Evolutionary conservation across 2,113 vertebrate genomes (phyloP), one percentile per base, ranked within the genome.

Genomic region (Lepisosteus oculatus): DNA sequence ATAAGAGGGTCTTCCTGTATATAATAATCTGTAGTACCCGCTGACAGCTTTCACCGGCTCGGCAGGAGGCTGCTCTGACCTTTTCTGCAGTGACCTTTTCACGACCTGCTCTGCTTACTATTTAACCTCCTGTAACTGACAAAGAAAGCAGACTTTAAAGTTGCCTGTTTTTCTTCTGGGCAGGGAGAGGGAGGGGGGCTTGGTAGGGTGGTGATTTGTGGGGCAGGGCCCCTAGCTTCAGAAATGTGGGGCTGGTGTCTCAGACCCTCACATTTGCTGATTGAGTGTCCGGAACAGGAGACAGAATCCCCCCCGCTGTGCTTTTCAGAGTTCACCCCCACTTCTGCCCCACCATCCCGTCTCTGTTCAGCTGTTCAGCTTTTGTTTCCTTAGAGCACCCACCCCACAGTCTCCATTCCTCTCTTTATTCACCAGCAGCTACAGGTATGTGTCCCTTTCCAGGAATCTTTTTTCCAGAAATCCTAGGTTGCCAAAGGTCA

Each of bases 271-370:
- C 75, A 77, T 77, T 75, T 63, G 61, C 77, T 71, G 73, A 78
- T 78, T 79, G 82, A 84, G 84, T 84, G 80, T 82, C 76, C 72
- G 45, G 51, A 56, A 66, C n/a, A 63, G 70, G 78, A 79, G 77
- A 82, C 79, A 69, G 78, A 83, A 77, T 74, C 41, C n/a, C 77
- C 70, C 84, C 85, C 4, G 80, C 85, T 44, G 85, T 66, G 85
- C 72, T 70, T 85, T 88, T 90, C 87, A 88, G 55, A 41, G 44
- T 14, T 8, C 42, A 1, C 55, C 44, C 65, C 13, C 51, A 69
- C 69, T 68, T 65, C 2, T 54, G 42, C 73, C 77, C 76, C n/a
- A 15, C 64, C 72, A 72, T n/a, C 76, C 80, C 84, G 76, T 82
- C 3, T 63, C 65, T 17, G 61, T 12, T 54, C 54, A 44, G 29